These are phyloP conservation scores for Amphiprion clarkii DNA, from an alignment of 2,797 vertebrate species.

Conservation along the genomic window DNA sequence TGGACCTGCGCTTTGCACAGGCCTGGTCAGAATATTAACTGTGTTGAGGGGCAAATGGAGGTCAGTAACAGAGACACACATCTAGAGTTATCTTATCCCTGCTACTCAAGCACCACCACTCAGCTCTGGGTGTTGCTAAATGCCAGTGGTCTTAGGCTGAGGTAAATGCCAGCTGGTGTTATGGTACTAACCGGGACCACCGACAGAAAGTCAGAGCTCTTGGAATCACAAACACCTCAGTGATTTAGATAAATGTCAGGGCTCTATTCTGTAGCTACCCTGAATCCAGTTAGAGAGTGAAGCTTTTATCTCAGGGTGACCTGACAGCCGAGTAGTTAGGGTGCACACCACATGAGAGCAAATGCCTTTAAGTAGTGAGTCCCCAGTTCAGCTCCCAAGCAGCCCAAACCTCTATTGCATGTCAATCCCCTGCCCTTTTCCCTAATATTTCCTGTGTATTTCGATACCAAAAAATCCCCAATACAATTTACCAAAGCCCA, in stretches of 20 bases:
- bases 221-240: conserved; percentile 18
- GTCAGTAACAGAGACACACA: conserved; percentile 26
- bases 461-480: no score
- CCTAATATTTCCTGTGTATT: no score
- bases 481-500: no score
- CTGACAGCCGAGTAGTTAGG: no score
- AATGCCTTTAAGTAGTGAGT: no score
- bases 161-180: conserved; percentile 42
- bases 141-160: conserved; percentile 42
- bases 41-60: conserved; percentile 29
- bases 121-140: conserved; percentile 43
- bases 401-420: no score
- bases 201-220: background rate
- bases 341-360: no score
- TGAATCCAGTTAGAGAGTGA: no score
- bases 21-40: conserved; percentile 30
- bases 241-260: conserved; percentile 6
- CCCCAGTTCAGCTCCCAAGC: no score
- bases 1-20: conserved; percentile 2
- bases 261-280: background rate
- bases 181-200: conserved; percentile 11
- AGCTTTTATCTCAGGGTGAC: no score
- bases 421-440: no score
- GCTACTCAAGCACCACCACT: conserved; percentile 27
- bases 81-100: conserved; percentile 58